Evolutionary conservation across 2,888 invertebrate genomes (phyloP).

Genomic region (Zygogramma bicolorata): DNA sequence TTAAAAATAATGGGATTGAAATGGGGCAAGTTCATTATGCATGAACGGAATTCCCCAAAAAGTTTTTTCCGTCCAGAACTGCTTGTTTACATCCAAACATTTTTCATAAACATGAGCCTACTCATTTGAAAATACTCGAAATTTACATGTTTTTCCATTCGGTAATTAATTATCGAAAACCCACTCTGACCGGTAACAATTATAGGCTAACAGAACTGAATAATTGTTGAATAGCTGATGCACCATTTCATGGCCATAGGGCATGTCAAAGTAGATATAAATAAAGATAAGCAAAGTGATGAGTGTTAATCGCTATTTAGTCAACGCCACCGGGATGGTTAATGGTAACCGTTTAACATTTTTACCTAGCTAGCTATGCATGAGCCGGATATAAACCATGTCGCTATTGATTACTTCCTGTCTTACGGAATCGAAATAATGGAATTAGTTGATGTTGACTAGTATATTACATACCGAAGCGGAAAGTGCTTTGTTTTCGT

Average conservation of each 20-base stretch:
- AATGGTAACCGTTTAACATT: conserved; percentile 61
- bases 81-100: too few relatives aligned
- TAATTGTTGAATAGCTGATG: conserved; percentile 40
- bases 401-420: background rate
- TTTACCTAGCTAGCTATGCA: conserved; percentile 54
- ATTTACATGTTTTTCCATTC: background rate
- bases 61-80: background rate
- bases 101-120: background rate
- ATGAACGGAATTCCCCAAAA: background rate
- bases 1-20: too few relatives aligned
- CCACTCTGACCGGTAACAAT: background rate
- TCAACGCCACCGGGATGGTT: conserved; percentile 44
- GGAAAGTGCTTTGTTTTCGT: too few relatives aligned
- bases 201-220: conserved; percentile 36
- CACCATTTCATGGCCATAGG: conserved; percentile 33
- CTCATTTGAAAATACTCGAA: background rate
- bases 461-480: too few relatives aligned
- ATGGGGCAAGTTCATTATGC: background rate
- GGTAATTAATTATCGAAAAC: background rate
- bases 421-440: background rate
- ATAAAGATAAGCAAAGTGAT: conserved; percentile 44
- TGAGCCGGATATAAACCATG: conserved; percentile 8
- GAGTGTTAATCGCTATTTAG: conserved; percentile 61
- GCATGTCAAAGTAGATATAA: conserved; percentile 41
- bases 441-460: background rate